A percentile compares a stretch with the other conserved stretches of the same genome.
Conservation (phyloP, 64 coral and sea anemone genomes). For the Stichodactyla helianthus region DNA sequence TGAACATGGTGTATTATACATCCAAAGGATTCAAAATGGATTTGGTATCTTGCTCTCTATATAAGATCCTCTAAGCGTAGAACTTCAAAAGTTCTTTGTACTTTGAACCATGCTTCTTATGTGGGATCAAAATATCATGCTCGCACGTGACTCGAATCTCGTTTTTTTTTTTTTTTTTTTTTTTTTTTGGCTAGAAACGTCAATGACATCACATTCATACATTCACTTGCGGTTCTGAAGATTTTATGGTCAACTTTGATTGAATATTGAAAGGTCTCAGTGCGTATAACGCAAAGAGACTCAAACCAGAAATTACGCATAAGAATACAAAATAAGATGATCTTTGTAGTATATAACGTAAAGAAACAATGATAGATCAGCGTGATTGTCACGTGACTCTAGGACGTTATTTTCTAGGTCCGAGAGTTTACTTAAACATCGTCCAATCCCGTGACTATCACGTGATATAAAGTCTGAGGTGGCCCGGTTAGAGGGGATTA, state of each 20-base stretch:
- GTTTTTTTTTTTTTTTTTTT: neutral
- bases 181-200: too few species aligned
- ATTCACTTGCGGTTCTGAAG: too few species aligned
- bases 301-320: too few species aligned
- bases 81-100: neutral
- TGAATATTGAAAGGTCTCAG: too few species aligned
- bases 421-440: too few species aligned
- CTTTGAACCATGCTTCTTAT: neutral
- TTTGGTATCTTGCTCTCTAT: neutral
- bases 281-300: too few species aligned
- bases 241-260: too few species aligned
- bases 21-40: neutral
- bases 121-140: too few species aligned
- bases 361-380: neutral
- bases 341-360: too few species aligned
- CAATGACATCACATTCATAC: neutral
- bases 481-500: neutral
- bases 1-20: neutral
- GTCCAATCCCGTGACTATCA: neutral
- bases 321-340: too few species aligned
- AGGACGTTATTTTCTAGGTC: neutral
- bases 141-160: neutral
- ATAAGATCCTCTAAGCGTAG: neutral
- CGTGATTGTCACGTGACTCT: neutral
- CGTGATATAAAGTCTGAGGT: neutral